Conservation (phyloP, 2,888 invertebrate genomes). For the Epinotia brunnichana region DNA sequence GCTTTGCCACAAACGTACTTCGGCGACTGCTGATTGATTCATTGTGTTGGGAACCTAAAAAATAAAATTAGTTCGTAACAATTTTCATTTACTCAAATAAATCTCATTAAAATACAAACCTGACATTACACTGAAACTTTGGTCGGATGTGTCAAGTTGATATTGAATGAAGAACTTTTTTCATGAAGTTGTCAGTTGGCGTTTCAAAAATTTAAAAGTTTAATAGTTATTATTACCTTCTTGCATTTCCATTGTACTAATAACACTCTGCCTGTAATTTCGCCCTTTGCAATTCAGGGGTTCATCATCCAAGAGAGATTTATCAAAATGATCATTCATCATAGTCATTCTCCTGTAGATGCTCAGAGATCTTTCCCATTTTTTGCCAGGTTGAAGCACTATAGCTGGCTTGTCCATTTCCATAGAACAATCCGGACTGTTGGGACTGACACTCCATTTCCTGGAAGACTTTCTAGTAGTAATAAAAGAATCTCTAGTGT, state of each 20-base stretch:
- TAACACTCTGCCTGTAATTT: slow-evolving; percentile 82
- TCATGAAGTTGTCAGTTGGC: slow-evolving; percentile 36
- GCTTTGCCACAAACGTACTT: slow-evolving; percentile 75
- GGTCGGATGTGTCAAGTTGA: slow-evolving; percentile 70
- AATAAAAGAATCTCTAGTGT: slow-evolving; percentile 42
- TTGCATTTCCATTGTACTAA: slow-evolving; percentile 81
- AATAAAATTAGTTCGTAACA: slow-evolving; percentile 45
- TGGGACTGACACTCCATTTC: slow-evolving; percentile 15
- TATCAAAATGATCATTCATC: slow-evolving; percentile 69
- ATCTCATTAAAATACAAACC: slow-evolving; percentile 63
- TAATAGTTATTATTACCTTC: slow-evolving; percentile 67
- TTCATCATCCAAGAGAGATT: slow-evolving; percentile 72
- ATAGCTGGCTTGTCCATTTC: slow-evolving; percentile 62
- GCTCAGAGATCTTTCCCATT: slow-evolving; percentile 87
- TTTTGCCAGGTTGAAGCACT: slow-evolving; percentile 86
- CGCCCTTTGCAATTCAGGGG: slow-evolving; percentile 75
- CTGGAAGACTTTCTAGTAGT: slow-evolving; percentile 53
- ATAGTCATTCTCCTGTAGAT: slow-evolving; percentile 81
- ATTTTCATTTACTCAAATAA: slow-evolving; percentile 45
- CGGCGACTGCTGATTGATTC: slow-evolving; percentile 76
- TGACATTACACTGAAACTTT: slow-evolving; percentile 83
- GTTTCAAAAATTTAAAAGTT: slow-evolving; percentile 46
- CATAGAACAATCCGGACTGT: slow-evolving; percentile 7
- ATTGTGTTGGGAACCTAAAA: slow-evolving; percentile 77
- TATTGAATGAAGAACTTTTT: slow-evolving; percentile 43